Base-by-base conservation (phyloP, 1,140 invertebrate genomes). In the Caenorhabditis briggsae region DNA sequence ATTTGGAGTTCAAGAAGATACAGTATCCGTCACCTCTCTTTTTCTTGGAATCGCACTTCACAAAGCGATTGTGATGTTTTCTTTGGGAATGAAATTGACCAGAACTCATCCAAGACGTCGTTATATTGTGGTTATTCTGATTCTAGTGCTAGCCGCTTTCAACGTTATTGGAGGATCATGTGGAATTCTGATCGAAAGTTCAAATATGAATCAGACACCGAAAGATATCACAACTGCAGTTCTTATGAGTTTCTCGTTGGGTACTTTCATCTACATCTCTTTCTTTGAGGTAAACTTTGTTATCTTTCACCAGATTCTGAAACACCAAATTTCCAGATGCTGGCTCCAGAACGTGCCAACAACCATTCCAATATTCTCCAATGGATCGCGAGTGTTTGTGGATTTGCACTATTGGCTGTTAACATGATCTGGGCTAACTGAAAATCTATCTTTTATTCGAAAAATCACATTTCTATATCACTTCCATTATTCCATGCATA, bases 1-100 rank as follows among this genome's bases (percentile, higher is more conserved):
- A 2, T 95, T 97, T 90, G 96, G 96, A 1, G 92, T 96, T 48
- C 94, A 90, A 88, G 88, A 88, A 25, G 70, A 78, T 50, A 91
- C 89, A 8, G 86, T 92, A 6, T 89, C 90, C 82, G 89, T 94
- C 3, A 83, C 94, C 20, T 92, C 93, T 65, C 93, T 95, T 6
- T 94, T 94, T 88, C 90, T 93, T 56, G 94, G 94, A 23, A 92
- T 95, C 11, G 91, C 94, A 23, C 90, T 94, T 16, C 94, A 95
- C 89, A 95, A 95, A 90, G 92, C 93, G 12, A 93, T 95, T 16
- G 93, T 95, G 43, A 93, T 94, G n/a, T 94, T 95, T 88, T 94
- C 94, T 89, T 89, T 95, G 12, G 85, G 82, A 8, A 91, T 95
- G 88, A 94, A 93, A 88, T 90, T 95, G 23, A 93, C 95, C 12